A percentile compares a stretch with the other conserved stretches of the same genome.
Evolutionary conservation across 2,797 vertebrate species (phyloP).

Genomic region (Paedocypris micromegethes): DNA sequence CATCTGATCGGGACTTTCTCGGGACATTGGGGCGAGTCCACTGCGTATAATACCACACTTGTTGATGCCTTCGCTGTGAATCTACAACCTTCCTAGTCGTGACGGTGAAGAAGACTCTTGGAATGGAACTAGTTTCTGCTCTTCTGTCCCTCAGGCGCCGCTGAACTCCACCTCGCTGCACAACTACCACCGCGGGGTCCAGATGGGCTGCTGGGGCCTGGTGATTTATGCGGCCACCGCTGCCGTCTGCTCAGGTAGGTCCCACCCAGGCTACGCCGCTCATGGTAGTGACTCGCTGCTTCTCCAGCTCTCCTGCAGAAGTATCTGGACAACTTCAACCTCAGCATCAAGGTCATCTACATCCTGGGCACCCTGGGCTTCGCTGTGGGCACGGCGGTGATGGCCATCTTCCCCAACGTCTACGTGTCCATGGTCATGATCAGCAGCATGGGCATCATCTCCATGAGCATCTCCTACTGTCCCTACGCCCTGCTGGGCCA

Average conservation of each 20-base stretch:
- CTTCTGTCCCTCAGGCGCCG: conserved; percentile 65
- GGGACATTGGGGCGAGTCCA: too few relatives aligned
- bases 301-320: conserved; percentile 87
- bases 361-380: conserved; percentile 92
- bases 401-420: conserved; percentile 80
- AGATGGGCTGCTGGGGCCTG: conserved; percentile 97
- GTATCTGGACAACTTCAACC: conserved; percentile 92
- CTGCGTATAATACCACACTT: too few relatives aligned
- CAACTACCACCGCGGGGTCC: conserved; percentile 85
- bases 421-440: conserved; percentile 82
- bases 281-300: too few relatives aligned
- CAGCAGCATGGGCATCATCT: conserved; percentile 82
- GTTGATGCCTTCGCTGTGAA: too few relatives aligned
- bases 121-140: background rate
- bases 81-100: too few relatives aligned
- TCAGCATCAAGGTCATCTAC: conserved; percentile 93
- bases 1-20: too few relatives aligned
- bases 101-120: too few relatives aligned
- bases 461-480: conserved; percentile 86
- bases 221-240: conserved; percentile 92
- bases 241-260: conserved; percentile 86
- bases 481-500: conserved; percentile 81
- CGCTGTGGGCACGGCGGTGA: conserved; percentile 81
- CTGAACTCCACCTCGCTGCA: conserved; percentile 80
- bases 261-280: background rate